A percentile compares a stretch with the other conserved stretches of the same genome.
Conservation (phyloP, 2,797 vertebrate species). For the Sebastes nivosus region DNA sequence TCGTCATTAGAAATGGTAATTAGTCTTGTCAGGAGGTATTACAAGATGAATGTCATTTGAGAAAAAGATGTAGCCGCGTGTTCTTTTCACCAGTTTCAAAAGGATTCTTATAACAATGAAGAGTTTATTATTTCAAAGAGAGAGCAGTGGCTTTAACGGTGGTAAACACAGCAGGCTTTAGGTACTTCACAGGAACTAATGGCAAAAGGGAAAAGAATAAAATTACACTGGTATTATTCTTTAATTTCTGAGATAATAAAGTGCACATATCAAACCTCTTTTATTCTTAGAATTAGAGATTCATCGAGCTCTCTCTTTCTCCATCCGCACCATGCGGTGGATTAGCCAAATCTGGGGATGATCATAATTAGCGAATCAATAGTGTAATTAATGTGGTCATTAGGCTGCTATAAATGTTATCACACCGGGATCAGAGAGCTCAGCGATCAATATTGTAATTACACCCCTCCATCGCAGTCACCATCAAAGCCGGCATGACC, state of each 20-base stretch:
- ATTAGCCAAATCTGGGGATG: conserved; percentile 62
- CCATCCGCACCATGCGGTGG: conserved; percentile 9
- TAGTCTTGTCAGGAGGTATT: not conserved
- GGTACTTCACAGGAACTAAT: not conserved
- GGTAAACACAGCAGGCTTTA: not conserved
- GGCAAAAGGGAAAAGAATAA: conserved; percentile 1
- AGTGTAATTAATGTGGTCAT: conserved; percentile 79
- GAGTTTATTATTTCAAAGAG: conserved; percentile 4
- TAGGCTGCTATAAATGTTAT: conserved; percentile 78
- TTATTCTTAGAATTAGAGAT: conserved; percentile 5
- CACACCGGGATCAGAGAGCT: conserved; percentile 61
- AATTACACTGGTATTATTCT: conserved; percentile 12
- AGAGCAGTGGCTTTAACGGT: not conserved
- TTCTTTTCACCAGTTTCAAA: conserved; percentile 6
- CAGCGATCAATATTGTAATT: conserved; percentile 77
- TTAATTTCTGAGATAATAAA: conserved; percentile 24
- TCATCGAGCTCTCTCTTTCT: conserved; percentile 17
- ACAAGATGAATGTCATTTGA: not conserved
- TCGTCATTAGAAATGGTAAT: not conserved
- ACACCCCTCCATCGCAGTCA: conserved; percentile 58
- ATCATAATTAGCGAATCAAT: conserved; percentile 80
- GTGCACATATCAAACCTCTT: not conserved
- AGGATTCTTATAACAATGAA: not conserved
- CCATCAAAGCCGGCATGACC: conserved; percentile 54
- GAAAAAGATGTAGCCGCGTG: not conserved